Evolutionary conservation across 2,113 vertebrate genomes (phyloP), one percentile per base, ranked within the genome.

Genomic region (Canis aureus): DNA sequence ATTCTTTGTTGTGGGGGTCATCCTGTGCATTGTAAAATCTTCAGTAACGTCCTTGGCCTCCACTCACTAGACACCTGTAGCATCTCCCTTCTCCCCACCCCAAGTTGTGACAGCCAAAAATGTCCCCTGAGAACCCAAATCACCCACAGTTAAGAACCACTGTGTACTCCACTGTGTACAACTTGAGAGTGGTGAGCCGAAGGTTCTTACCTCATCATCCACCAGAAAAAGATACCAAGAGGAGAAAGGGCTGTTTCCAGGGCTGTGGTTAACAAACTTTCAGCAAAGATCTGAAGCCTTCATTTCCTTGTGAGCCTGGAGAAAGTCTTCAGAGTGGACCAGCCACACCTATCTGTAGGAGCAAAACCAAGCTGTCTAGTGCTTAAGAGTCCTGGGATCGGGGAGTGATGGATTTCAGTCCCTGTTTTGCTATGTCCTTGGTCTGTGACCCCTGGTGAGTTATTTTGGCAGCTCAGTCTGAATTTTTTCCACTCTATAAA

Each of bases 181-280:
- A 1, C 2, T 25, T 17, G 79, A 43, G 27, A 71, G 7, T 7
- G 22, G 29, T 9, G 11, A 66, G 49, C 29, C 59, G 23, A 79
- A 22, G 27, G 8, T 25, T 16, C 8, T 60, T 7, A 7, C 5
- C 17, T 35, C 55, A 25, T 38, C 38, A 22, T 20, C 76, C 57
- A n/a, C 51, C 57, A 20, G 27, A 25, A 38, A 80, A 35, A 59
- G 13, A 11, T 1, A 4, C 0, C 0, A 2, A 38, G 4, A 4
- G 13, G 23, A 25, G n/a, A 43, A 20, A 59, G n/a, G 49, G 15
- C 27, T 15, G 60, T 22, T 78, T 67, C 67, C 19, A 16, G 89
- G 59, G 25, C 60, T 67, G 19, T 20, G 16, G 53, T 8, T n/a
- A 71, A 22, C 19, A 57, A 2, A 19, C 17, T 43, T 13, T 55